These are phyloP conservation scores for Stenodera caucasica DNA, from an alignment of 2,888 invertebrate species.

Conservation along the genomic window DNA sequence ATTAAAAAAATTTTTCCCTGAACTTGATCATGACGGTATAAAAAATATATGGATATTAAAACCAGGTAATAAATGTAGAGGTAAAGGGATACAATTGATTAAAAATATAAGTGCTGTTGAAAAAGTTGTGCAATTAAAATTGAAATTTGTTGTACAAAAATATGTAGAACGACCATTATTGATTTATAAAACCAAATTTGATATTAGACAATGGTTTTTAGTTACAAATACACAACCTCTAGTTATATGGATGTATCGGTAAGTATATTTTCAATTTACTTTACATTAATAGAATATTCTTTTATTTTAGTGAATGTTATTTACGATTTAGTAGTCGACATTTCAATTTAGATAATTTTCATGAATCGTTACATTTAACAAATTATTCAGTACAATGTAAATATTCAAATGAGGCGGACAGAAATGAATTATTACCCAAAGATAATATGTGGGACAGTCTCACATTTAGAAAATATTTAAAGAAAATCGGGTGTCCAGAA, in stretches of 20 bases:
- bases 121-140: conserved; percentile 66
- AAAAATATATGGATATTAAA: conserved; percentile 94
- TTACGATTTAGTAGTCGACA: conserved; percentile 89
- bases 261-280: conserved; percentile 33
- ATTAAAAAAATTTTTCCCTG: conserved; percentile 76
- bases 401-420: conserved; percentile 69
- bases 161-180: conserved; percentile 93
- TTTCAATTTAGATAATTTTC: conserved; percentile 83
- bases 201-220: conserved; percentile 94
- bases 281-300: neutral
- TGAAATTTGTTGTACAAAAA: conserved; percentile 91
- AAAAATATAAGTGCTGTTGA: conserved; percentile 86
- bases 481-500: conserved; percentile 73
- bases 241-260: conserved; percentile 92
- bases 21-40: conserved; percentile 80
- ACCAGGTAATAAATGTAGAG: conserved; percentile 91
- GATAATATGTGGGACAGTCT: conserved; percentile 97
- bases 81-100: conserved; percentile 85
- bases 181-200: conserved; percentile 90
- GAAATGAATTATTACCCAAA: conserved; percentile 76
- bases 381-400: conserved; percentile 93
- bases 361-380: conserved; percentile 90
- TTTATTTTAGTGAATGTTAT: conserved; percentile 77
- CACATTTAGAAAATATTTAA: conserved; percentile 68
- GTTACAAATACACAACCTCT: conserved; percentile 89